These are phyloP conservation scores for Gavia stellata DNA, from an alignment of 2,113 vertebrate genomes.

Conservation along the genomic window DNA sequence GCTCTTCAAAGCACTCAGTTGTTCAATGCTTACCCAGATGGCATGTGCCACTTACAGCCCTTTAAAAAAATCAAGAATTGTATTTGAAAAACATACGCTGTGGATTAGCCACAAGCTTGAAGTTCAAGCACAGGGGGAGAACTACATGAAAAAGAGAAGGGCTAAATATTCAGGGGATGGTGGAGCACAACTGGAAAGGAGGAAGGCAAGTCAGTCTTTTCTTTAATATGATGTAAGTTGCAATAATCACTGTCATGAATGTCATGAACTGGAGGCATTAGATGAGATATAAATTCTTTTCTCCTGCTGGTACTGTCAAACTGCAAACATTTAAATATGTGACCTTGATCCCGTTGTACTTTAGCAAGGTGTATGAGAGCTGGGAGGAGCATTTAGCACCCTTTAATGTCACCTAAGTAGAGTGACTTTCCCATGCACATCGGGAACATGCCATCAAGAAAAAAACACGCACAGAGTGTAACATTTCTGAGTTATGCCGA, in stretches of 20 bases:
- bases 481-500: background rate
- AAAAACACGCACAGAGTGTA: background rate
- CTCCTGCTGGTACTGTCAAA: background rate
- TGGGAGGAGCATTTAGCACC: background rate
- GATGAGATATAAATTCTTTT: background rate
- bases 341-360: background rate
- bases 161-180: background rate
- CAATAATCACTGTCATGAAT: background rate
- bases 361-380: background rate
- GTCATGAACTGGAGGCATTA: background rate
- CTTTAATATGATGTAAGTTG: background rate
- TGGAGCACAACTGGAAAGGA: background rate
- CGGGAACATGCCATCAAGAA: background rate
- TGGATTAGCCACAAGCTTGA: background rate
- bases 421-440: background rate
- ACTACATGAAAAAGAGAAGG: background rate
- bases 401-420: background rate
- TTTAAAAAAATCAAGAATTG: background rate
- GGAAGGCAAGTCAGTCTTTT: background rate
- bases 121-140: background rate
- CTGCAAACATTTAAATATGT: background rate
- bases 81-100: background rate
- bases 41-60: background rate
- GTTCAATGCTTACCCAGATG: background rate
- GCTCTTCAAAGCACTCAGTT: background rate